These are phyloP conservation scores for Xenotilapia caudafasciata DNA, from an alignment of 2,113 vertebrate genomes.

Conservation along the genomic window DNA sequence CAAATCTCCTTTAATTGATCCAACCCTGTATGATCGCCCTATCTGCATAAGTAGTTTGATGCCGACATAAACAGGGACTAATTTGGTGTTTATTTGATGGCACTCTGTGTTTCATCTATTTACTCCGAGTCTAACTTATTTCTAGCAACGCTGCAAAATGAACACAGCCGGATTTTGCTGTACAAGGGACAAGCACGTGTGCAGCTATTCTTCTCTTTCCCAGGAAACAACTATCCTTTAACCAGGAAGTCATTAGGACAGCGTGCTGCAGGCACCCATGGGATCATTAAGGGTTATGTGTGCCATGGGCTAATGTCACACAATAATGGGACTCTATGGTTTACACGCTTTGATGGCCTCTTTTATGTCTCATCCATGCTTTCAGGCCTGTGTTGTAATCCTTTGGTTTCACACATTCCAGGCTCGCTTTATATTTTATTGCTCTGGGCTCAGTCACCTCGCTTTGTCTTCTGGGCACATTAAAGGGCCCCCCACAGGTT, in stretches of 20 bases:
- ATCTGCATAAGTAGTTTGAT: conserved; percentile 32
- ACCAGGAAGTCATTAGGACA: conserved; percentile 48
- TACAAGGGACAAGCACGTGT: not conserved
- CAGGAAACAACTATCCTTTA: conserved; percentile 31
- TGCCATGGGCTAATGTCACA: conserved; percentile 55
- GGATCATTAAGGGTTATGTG: conserved; percentile 52
- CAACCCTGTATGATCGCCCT: not conserved
- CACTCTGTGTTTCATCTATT: not conserved
- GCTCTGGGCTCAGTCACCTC: conserved; percentile 20
- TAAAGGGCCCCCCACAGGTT: conserved; percentile 19
- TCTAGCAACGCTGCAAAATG: not conserved
- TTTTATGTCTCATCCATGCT: conserved; percentile 52
- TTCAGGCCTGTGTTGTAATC: conserved; percentile 17
- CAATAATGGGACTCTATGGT: conserved; percentile 56
- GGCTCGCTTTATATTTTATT: conserved; percentile 26
- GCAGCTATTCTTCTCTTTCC: not conserved
- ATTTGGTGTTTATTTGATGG: conserved; percentile 20
- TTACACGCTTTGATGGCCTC: conserved; percentile 51
- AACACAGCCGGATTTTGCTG: not conserved
- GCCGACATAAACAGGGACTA: conserved; percentile 10
- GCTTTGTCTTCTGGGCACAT: conserved; percentile 21
- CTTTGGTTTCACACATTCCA: not conserved
- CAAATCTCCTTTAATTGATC: conserved; percentile 51
- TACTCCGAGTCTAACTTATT: not conserved
- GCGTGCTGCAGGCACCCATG: conserved; percentile 18